Evolutionary conservation across 2,797 vertebrate species (phyloP).

Genomic region (Eospalax fontanierii): DNA sequence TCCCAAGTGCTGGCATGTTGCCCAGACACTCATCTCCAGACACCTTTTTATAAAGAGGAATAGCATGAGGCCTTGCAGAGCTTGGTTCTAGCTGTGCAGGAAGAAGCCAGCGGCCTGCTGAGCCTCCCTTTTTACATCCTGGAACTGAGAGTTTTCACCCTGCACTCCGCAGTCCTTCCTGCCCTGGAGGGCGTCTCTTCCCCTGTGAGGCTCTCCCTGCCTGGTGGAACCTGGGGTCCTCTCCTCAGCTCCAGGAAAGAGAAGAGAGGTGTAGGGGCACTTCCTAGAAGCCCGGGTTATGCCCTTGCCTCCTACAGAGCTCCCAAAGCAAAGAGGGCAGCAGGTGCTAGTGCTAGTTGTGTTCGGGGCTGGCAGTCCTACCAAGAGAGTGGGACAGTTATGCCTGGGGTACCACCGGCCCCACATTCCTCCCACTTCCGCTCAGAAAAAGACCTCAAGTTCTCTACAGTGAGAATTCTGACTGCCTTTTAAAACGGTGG

Average conservation of each 20-base stretch:
- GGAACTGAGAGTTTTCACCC: neutral
- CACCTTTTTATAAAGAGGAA: neutral
- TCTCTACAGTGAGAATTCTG: neutral
- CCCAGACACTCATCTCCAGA: too few relatives aligned
- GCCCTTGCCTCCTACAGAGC: neutral
- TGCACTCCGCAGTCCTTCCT: neutral
- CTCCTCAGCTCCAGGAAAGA: neutral
- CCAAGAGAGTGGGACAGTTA: neutral
- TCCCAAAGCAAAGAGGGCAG: neutral
- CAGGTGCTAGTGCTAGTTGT: neutral
- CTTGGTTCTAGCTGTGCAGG: neutral
- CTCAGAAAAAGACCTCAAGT: constrained; percentile 8
- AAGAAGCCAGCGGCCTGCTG: neutral
- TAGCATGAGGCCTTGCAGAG: neutral
- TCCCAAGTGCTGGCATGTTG: neutral
- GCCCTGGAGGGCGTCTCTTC: neutral
- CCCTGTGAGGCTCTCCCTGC: neutral
- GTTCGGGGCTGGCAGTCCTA: neutral
- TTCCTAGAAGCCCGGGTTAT: neutral
- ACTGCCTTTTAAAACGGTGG: constrained; percentile 33
- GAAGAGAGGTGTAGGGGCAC: neutral
- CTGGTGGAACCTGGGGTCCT: neutral
- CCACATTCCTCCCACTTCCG: neutral
- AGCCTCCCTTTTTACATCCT: neutral
- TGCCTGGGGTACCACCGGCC: neutral